These are phyloP conservation scores for Eumaeus atala DNA, from an alignment of 1,140 invertebrate species.

Conservation along the genomic window DNA sequence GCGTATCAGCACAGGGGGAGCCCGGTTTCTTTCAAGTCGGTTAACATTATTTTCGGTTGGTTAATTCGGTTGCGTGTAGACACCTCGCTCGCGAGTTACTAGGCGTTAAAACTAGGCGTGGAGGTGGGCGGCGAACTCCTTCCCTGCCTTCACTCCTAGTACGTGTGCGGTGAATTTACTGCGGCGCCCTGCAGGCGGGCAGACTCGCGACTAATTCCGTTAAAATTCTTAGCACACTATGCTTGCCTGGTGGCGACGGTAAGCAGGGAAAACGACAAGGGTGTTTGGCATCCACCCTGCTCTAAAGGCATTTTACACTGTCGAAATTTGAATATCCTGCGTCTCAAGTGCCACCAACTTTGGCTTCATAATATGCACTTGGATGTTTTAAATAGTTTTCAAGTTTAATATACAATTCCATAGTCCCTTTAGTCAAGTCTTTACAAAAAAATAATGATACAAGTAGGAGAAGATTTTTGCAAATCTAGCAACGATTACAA, in stretches of 20 bases:
- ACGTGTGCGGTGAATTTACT: constrained; percentile 34
- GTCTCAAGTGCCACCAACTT: constrained; percentile 4
- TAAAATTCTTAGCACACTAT: constrained; percentile 42
- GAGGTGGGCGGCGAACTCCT: constrained; percentile 46
- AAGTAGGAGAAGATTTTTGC: neutral
- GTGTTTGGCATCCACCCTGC: constrained; percentile 24
- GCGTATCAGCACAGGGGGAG: constrained; percentile 8
- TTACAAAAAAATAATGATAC: neutral
- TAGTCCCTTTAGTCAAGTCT: neutral
- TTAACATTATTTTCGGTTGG: constrained; percentile 45
- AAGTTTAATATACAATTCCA: neutral
- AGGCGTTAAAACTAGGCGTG: constrained; percentile 54
- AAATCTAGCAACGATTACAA: neutral
- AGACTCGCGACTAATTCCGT: constrained; percentile 38
- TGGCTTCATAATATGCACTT: neutral
- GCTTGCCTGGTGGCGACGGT: constrained; percentile 33
- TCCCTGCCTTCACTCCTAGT: constrained; percentile 28
- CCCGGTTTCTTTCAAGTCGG: constrained; percentile 26
- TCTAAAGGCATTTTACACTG: constrained; percentile 17
- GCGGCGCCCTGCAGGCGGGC: constrained; percentile 39
- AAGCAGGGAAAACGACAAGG: constrained; percentile 27
- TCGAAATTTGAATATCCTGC: constrained; percentile 6
- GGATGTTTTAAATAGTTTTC: neutral
- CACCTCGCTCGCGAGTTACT: constrained; percentile 46
- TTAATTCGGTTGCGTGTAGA: constrained; percentile 57